A percentile compares a stretch with the other conserved stretches of the same genome.
phyloP scores from a whole-genome alignment of 2,888 invertebrate species.

The Leptopterna dolabrata region DNA sequence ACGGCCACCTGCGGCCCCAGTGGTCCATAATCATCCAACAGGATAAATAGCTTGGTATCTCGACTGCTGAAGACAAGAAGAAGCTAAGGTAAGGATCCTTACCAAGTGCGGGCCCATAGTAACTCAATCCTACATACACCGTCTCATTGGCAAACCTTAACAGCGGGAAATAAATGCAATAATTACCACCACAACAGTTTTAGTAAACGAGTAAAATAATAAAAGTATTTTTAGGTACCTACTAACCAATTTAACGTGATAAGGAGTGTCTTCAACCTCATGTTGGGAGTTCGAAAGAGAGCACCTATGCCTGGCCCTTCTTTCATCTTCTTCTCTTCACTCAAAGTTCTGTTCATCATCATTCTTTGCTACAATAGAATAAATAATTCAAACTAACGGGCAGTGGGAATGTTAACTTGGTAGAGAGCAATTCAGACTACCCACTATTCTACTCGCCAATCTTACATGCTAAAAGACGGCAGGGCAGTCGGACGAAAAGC shows the following conservation, averaged over 20 bases:
- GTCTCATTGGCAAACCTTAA: slow-evolving; percentile 87
- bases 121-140: slow-evolving; percentile 91
- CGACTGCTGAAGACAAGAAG: slow-evolving; percentile 86
- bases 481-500: too few species aligned
- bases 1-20: slow-evolving; percentile 88
- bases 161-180: neutral
- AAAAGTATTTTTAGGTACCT: neutral
- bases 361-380: slow-evolving; percentile 73
- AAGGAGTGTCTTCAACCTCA: slow-evolving; percentile 86
- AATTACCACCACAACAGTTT: neutral
- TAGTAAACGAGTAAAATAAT: neutral
- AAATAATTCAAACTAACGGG: neutral
- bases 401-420: too few species aligned
- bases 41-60: slow-evolving; percentile 87
- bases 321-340: slow-evolving; percentile 70
- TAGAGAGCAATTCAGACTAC: too few species aligned
- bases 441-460: too few species aligned
- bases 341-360: slow-evolving; percentile 71
- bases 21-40: slow-evolving; percentile 92
- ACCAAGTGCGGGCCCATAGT: slow-evolving; percentile 90
- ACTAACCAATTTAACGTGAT: slow-evolving; percentile 89
- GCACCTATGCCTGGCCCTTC: slow-evolving; percentile 72
- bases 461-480: too few species aligned
- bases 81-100: slow-evolving; percentile 90
- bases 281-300: slow-evolving; percentile 85